These are phyloP conservation scores for Callospermophilus lateralis DNA, from an alignment of 2,113 vertebrate genomes.

Conservation along the genomic window DNA sequence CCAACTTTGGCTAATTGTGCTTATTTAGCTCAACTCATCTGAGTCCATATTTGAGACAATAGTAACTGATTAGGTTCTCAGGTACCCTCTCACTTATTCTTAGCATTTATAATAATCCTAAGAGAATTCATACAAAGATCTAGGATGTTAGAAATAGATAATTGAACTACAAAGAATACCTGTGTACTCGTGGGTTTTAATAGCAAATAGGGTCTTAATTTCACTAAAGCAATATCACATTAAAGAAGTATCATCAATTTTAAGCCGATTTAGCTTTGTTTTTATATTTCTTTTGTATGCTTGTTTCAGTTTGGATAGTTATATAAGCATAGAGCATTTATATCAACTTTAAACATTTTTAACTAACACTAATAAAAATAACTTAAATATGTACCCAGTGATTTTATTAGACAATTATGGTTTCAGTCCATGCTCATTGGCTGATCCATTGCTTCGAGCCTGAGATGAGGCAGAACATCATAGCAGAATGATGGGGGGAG, in stretches of 20 bases:
- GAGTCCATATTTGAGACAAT: background rate
- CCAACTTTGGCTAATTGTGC: background rate
- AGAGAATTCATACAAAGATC: background rate
- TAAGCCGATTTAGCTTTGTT: background rate
- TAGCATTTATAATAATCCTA: background rate
- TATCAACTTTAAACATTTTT: background rate
- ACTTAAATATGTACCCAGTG: background rate
- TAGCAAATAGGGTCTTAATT: background rate
- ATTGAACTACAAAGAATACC: background rate
- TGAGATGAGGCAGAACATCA: too few relatives aligned
- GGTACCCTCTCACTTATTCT: background rate
- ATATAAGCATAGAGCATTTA: background rate
- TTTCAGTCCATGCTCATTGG: too few relatives aligned
- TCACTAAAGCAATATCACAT: constrained; percentile 3
- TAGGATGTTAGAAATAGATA: background rate
- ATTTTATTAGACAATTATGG: too few relatives aligned
- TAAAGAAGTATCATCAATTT: constrained; percentile 2
- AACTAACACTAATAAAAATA: constrained; percentile 11
- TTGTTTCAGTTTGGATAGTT: background rate
- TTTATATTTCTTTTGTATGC: constrained; percentile 34
- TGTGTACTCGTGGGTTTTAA: background rate
- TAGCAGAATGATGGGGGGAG: too few relatives aligned
- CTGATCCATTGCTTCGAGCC: too few relatives aligned
- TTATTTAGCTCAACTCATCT: background rate
- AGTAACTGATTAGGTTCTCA: background rate